Evolutionary conservation across 2,888 invertebrate genomes (phyloP).

Genomic region (Cremastinae sp.): DNA sequence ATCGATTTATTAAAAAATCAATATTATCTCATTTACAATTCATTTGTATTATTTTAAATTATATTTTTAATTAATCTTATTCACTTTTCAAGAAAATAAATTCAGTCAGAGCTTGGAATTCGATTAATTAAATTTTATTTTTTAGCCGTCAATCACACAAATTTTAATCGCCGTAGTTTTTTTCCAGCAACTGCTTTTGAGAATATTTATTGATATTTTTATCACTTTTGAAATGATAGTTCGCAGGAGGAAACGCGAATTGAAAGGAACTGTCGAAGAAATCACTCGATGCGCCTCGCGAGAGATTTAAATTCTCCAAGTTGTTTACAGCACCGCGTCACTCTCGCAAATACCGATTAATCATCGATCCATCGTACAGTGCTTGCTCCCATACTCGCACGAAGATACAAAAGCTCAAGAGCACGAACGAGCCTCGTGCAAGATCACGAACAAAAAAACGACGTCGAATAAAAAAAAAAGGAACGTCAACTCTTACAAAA

Average conservation of each 20-base stretch:
- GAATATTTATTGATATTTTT: no score
- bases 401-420: constrained; percentile 5
- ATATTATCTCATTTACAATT: no score
- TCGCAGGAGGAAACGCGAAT: not conserved
- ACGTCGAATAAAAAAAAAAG: constrained; percentile 16
- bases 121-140: no score
- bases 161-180: no score
- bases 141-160: no score
- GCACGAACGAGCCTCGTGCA: constrained; percentile 52
- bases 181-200: no score
- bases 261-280: not conserved
- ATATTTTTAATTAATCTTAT: no score
- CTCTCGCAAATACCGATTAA: constrained; percentile 36
- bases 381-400: constrained; percentile 14
- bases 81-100: no score
- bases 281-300: not conserved
- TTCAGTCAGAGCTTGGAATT: no score
- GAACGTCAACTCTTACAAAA: constrained; percentile 34
- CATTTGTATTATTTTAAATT: no score
- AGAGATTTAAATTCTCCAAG: constrained; percentile 6
- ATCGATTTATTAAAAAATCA: no score
- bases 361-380: constrained; percentile 33
- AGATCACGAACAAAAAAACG: not conserved
- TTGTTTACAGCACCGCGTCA: not conserved
- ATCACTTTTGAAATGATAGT: no score